phyloP scores from a whole-genome alignment of 1,140 invertebrate genomes.

The Holcopasites calliopsidis region DNA sequence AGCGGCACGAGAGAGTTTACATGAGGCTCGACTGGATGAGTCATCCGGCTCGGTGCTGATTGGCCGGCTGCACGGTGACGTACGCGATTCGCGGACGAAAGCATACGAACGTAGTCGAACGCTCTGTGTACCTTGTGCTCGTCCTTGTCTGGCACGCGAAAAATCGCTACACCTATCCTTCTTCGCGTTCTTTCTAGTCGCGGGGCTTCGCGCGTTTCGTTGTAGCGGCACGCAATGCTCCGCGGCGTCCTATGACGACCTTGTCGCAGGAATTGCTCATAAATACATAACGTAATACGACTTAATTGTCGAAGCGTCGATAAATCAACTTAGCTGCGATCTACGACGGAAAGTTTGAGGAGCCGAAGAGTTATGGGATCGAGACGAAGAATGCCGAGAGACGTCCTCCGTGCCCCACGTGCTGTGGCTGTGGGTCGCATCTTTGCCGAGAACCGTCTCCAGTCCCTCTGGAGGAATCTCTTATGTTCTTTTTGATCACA shows the following conservation, averaged over 20 bases:
- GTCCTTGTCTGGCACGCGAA: background rate
- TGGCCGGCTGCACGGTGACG: conserved; percentile 66
- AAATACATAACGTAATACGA: conserved; percentile 41
- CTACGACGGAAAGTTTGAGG: background rate
- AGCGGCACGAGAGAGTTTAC: conserved; percentile 68
- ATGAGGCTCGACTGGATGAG: conserved; percentile 68
- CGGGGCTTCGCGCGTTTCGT: conserved; percentile 38
- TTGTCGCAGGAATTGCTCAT: conserved; percentile 37
- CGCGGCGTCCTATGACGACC: conserved; percentile 47
- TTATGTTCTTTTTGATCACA: too few species aligned
- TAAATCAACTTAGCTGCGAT: background rate
- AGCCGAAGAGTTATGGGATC: too few species aligned
- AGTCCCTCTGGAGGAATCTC: too few species aligned
- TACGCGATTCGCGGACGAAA: conserved; percentile 52
- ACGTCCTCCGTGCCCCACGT: too few species aligned
- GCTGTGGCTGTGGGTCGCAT: too few species aligned
- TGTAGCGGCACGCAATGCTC: conserved; percentile 36
- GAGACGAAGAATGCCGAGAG: background rate
- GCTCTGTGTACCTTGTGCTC: background rate
- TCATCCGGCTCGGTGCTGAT: conserved; percentile 62
- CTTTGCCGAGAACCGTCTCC: too few species aligned
- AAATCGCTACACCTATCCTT: background rate
- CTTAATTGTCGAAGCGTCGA: conserved; percentile 29
- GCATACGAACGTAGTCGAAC: conserved; percentile 44
- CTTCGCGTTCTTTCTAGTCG: conserved; percentile 28